A percentile compares a stretch with the other conserved stretches of the same genome.
Evolutionary conservation across 1,140 invertebrate species (phyloP).

Genomic region (Heliconius hewitsoni): DNA sequence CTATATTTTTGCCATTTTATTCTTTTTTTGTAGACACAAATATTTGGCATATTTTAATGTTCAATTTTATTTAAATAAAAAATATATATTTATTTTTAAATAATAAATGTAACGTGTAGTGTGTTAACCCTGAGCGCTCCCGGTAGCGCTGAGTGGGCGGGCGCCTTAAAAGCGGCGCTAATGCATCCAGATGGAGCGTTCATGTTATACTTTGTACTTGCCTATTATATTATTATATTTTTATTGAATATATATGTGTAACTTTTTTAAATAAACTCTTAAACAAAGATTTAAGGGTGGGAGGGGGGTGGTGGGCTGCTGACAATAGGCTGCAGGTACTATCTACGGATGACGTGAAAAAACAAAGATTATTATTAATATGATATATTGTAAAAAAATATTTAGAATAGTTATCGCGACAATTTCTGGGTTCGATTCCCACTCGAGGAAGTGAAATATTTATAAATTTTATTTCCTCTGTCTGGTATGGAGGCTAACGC

Average conservation of each 20-base stretch:
- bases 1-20: too few species aligned
- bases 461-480: too few species aligned
- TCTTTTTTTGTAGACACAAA: too few species aligned
- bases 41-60: not conserved
- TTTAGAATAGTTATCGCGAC: too few species aligned
- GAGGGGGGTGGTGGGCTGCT: too few species aligned
- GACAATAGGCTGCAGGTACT: too few species aligned
- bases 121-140: slow-evolving; percentile 47
- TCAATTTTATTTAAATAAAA: not conserved
- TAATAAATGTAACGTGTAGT: not conserved
- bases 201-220: slow-evolving; percentile 31
- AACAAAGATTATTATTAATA: too few species aligned
- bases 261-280: not conserved
- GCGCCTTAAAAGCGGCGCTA: slow-evolving; percentile 64
- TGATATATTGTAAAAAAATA: too few species aligned
- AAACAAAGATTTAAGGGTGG: not conserved
- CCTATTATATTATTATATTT: not conserved
- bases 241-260: not conserved
- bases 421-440: too few species aligned
- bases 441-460: too few species aligned
- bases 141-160: slow-evolving; percentile 56
- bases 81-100: not conserved
- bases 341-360: too few species aligned
- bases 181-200: slow-evolving; percentile 54
- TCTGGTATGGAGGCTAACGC: too few species aligned